Base-by-base conservation (phyloP, 2,113 vertebrate genomes). In the Barbus barbus region DNA sequence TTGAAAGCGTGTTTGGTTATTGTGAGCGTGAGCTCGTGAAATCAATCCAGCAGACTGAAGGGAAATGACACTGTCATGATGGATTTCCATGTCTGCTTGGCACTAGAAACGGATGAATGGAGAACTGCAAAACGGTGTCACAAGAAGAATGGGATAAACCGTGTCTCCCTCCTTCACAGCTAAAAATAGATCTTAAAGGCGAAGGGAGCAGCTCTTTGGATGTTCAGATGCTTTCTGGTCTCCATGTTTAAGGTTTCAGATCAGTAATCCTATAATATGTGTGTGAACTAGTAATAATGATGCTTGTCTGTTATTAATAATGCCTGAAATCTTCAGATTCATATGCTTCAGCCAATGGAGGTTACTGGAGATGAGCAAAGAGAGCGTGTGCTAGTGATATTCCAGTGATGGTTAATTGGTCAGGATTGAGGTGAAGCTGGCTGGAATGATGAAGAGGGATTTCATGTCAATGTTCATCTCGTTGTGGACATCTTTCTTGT, bases 21-120 rank as follows among this genome's bases (percentile, higher is more conserved):
- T 12, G 41, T 11, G 46, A 82, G 72, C 16, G 16, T 2, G 46
- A 65, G 82, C 8, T 60, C 63, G 16, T 76, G 61, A 65, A 80
- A 75, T 83, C 81, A 80, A 9, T 80, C 71, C 65, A 41, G 41
- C 58, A 48, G 53, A 65, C 73, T 53, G 20, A 51, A 84, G 60
- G 44, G 63, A 77, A 83, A 51, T 26, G 58, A 41, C 60, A n/a
- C n/a, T 63, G 26, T 20, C n/a, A 44, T 28, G 44, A 83, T 79
- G 18, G 18, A 41, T 83, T 78, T 86, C 41, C 41, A 79, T 33
- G 36, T 58, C 14, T 48, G 22, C 7, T 61, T 73, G 65, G 28
- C 65, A 73, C 20, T 22, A 31, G 67, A 83, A 79, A 26, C 9
- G 33, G n/a, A 63, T 20, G 33, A 61, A 53, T 61, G 20, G 31